Percentiles rank a stretch among this genome's conserved stretches.
These are phyloP conservation scores for Rotaria magnacalcarata DNA, from an alignment of 2,888 invertebrate genomes.

Conservation along the genomic window DNA sequence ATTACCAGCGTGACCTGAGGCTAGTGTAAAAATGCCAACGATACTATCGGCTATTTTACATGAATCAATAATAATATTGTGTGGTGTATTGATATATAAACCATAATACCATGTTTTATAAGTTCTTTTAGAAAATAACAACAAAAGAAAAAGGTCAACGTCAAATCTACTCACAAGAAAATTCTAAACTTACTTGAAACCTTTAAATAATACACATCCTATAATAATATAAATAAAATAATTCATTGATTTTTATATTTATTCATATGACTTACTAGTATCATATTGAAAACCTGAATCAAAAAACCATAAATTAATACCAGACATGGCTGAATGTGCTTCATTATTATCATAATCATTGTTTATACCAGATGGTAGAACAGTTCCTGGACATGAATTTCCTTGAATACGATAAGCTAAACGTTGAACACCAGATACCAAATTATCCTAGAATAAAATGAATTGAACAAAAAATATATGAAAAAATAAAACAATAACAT, in stretches of 20 bases:
- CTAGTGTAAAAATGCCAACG: slow-evolving; percentile 51
- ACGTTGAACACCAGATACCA: slow-evolving; percentile 52
- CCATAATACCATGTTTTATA: slow-evolving; percentile 52
- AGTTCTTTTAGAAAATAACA: slow-evolving; percentile 49
- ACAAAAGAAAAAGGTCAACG: slow-evolving; percentile 47
- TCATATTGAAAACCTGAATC: slow-evolving; percentile 45
- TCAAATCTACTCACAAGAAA: slow-evolving; percentile 48
- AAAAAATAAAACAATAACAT: too few species aligned
- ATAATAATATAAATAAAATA: neutral
- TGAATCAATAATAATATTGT: slow-evolving; percentile 48
- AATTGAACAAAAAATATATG: neutral
- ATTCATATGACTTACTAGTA: neutral
- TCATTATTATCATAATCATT: slow-evolving; percentile 48
- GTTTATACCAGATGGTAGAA: neutral
- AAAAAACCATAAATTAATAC: slow-evolving; percentile 48
- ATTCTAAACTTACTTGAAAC: neutral
- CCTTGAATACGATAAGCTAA: slow-evolving; percentile 49
- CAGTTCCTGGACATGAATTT: slow-evolving; percentile 48
- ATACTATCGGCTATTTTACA: slow-evolving; percentile 51
- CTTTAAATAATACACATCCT: neutral
- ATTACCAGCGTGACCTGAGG: slow-evolving; percentile 47
- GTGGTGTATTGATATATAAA: slow-evolving; percentile 49
- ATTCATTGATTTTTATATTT: neutral
- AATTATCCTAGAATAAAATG: slow-evolving; percentile 48
- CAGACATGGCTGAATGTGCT: slow-evolving; percentile 49